Conservation (phyloP, 2,113 vertebrate genomes). For the Thalassoma bifasciatum region DNA sequence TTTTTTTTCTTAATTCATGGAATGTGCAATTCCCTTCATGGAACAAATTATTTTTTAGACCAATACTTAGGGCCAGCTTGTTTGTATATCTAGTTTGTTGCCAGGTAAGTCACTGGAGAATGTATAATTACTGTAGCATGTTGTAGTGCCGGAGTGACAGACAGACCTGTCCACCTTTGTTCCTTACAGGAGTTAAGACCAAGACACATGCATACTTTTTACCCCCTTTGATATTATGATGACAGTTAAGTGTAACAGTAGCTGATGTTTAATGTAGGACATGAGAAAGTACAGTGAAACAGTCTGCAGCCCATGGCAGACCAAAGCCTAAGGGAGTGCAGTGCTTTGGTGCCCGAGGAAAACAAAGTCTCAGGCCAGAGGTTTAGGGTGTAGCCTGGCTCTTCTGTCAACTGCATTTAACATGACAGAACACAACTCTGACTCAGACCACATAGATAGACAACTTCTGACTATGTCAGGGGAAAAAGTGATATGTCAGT, state of each 20-base stretch:
- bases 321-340: slow-evolving; percentile 55
- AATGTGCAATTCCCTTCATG: too few species aligned
- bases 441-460: slow-evolving; percentile 74
- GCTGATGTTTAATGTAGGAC: slow-evolving; percentile 46
- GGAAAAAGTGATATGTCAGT: slow-evolving; percentile 74
- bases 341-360: slow-evolving; percentile 70
- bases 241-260: slow-evolving; percentile 21
- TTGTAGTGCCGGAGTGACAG: too few species aligned
- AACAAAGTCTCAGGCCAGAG: slow-evolving; percentile 78
- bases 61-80: too few species aligned
- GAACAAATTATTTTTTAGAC: too few species aligned
- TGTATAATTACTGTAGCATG: too few species aligned
- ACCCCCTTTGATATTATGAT: slow-evolving; percentile 13
- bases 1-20: too few species aligned
- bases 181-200: background rate
- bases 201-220: slow-evolving; percentile 6
- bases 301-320: slow-evolving; percentile 54
- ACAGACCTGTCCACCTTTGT: background rate
- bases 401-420: slow-evolving; percentile 82
- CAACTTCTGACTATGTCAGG: slow-evolving; percentile 72
- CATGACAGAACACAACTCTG: slow-evolving; percentile 81
- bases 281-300: slow-evolving; percentile 41
- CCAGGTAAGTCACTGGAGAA: too few species aligned
- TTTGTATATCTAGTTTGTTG: too few species aligned
- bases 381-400: slow-evolving; percentile 82